Evolutionary conservation across 2,797 vertebrate genomes (phyloP).

Genomic region (Anguilla megastoma): DNA sequence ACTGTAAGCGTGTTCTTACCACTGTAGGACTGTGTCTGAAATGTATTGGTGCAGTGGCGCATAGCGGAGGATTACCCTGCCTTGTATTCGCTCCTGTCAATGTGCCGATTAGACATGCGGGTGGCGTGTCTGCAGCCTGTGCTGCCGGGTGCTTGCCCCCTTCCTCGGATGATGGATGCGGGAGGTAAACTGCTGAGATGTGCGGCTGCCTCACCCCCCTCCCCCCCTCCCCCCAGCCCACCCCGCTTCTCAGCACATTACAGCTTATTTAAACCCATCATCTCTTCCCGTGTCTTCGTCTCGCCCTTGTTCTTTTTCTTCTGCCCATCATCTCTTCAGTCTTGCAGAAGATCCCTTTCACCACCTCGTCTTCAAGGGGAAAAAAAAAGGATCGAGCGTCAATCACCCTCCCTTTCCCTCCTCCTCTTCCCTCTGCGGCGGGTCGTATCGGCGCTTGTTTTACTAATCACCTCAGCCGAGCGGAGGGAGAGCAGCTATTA

Average conservation of each 20-base stretch:
- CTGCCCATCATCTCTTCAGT: not conserved
- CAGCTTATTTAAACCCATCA: slow-evolving; percentile 33
- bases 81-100: not conserved
- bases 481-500: slow-evolving; percentile 25
- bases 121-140: not conserved
- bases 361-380: not conserved
- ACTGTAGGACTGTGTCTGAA: not conserved
- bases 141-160: not conserved
- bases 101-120: not conserved
- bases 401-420: slow-evolving; percentile 16
- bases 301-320: not conserved
- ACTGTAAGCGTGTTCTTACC: not conserved
- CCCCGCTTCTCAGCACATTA: not conserved
- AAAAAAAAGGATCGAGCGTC: slow-evolving; percentile 23
- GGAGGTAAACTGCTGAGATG: not conserved
- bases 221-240: not conserved
- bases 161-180: slow-evolving; percentile 16
- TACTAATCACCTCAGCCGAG: slow-evolving; percentile 27
- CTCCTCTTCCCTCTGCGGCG: not conserved
- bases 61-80: not conserved
- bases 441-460: slow-evolving; percentile 18
- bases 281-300: slow-evolving; percentile 28
- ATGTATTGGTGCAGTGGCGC: not conserved
- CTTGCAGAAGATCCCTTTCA: not conserved
- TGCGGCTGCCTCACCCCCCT: not conserved